Evolutionary conservation across 2,888 invertebrate genomes (phyloP).

Genomic region (Sphaerophoria rueppellii): DNA sequence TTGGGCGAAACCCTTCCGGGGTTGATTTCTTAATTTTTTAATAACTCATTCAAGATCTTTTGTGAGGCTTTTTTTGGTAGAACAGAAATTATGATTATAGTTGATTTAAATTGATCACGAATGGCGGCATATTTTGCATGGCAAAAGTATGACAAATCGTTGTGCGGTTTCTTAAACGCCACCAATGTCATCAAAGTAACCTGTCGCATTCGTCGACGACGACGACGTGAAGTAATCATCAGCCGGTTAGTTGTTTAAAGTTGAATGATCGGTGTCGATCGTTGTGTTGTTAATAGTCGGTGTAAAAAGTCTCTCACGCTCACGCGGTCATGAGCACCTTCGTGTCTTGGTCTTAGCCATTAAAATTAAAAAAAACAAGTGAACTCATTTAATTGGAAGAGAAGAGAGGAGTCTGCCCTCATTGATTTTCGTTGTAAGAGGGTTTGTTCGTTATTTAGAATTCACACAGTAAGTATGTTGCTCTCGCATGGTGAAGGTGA

Average conservation of each 20-base stretch:
- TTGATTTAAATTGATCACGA: slow-evolving; percentile 15
- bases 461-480: too few species aligned
- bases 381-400: neutral
- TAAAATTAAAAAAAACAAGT: slow-evolving; percentile 5
- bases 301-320: slow-evolving; percentile 32
- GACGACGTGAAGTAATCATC: neutral
- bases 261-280: slow-evolving; percentile 53
- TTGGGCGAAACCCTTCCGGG: slow-evolving; percentile 13
- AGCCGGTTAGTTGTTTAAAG: slow-evolving; percentile 35
- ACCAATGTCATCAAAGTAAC: slow-evolving; percentile 16
- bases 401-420: too few species aligned
- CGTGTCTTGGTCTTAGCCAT: neutral
- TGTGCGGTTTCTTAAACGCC: slow-evolving; percentile 15
- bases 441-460: too few species aligned
- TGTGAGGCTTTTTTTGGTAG: neutral
- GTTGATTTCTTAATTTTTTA: neutral
- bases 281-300: neutral
- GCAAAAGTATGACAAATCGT: slow-evolving; percentile 31
- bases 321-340: slow-evolving; percentile 32
- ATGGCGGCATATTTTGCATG: neutral
- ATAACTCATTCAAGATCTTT: slow-evolving; percentile 9
- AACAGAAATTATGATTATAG: neutral
- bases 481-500: slow-evolving; percentile 1
- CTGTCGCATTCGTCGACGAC: too few species aligned
- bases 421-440: too few species aligned